Evolutionary conservation across 2,888 invertebrate species (phyloP).

Genomic region (Drosophila nr. perissopoda): DNA sequence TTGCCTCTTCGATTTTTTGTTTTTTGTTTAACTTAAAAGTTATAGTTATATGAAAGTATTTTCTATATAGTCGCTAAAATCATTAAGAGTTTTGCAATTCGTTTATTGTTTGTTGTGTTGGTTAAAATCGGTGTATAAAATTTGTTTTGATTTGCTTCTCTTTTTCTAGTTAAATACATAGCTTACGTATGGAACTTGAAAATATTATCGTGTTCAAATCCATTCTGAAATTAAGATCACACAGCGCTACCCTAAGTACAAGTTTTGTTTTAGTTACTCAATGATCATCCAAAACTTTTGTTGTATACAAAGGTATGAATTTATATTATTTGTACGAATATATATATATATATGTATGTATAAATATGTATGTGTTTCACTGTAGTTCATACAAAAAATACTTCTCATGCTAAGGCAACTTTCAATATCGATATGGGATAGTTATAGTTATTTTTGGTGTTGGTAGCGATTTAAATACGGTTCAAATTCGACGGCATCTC

Average conservation of each 20-base stretch:
- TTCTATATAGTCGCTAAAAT: conserved; percentile 53
- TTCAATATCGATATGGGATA: conserved; percentile 84
- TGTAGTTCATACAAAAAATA: conserved; percentile 70
- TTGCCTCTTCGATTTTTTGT: not conserved
- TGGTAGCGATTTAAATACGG: conserved; percentile 14
- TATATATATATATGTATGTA: conserved; percentile 28
- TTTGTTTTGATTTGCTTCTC: conserved; percentile 54
- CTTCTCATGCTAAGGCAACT: conserved; percentile 84
- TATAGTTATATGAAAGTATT: conserved; percentile 26
- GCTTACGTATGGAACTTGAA: conserved; percentile 33
- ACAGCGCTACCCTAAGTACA: conserved; percentile 51
- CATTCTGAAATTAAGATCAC: conserved; percentile 57
- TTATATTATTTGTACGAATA: conserved; percentile 9
- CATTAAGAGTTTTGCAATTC: conserved; percentile 66
- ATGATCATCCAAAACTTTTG: conserved; percentile 70
- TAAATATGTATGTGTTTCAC: conserved; percentile 37
- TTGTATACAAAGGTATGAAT: conserved; percentile 23
- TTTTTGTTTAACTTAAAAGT: conserved; percentile 49
- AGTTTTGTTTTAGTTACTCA: conserved; percentile 34
- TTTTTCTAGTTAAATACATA: conserved; percentile 32
- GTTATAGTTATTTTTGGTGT: conserved; percentile 44
- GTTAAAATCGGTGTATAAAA: conserved; percentile 83
- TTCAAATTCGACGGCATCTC: conserved; percentile 39
- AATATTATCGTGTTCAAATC: conserved; percentile 61
- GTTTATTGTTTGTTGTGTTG: conserved; percentile 54